Conservation (phyloP, 2,888 invertebrate species). For the Drosophila suboccidentalis region DNA sequence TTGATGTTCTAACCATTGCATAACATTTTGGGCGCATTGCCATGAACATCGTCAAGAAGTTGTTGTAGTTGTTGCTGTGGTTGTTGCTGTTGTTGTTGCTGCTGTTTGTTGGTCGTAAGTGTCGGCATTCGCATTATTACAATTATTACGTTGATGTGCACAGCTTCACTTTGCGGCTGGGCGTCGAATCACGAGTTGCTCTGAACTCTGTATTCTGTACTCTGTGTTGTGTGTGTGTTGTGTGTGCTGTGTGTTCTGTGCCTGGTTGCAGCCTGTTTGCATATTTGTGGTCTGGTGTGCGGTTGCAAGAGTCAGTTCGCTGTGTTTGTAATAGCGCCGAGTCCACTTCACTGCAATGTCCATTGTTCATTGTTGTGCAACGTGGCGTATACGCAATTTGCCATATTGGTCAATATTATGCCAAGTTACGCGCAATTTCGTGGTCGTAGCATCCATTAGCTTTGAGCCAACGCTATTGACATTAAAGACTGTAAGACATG, state of each 20-base stretch:
- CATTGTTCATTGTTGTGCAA: slow-evolving; percentile 56
- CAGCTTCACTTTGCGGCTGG: slow-evolving; percentile 52
- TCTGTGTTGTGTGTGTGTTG: neutral
- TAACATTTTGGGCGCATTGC: slow-evolving; percentile 43
- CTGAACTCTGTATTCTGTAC: neutral
- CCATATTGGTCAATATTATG: slow-evolving; percentile 76
- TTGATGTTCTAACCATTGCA: slow-evolving; percentile 27
- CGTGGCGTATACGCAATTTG: slow-evolving; percentile 72
- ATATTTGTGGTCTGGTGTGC: slow-evolving; percentile 63
- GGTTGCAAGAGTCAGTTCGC: slow-evolving; percentile 54
- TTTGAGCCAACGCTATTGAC: slow-evolving; percentile 47
- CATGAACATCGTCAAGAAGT: slow-evolving; percentile 28
- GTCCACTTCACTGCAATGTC: slow-evolving; percentile 16
- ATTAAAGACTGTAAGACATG: slow-evolving; percentile 18
- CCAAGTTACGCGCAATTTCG: slow-evolving; percentile 78
- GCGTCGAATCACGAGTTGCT: neutral
- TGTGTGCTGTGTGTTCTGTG: neutral
- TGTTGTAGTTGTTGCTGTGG: slow-evolving; percentile 18
- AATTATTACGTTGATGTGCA: slow-evolving; percentile 79
- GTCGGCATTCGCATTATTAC: slow-evolving; percentile 77
- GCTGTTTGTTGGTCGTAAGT: slow-evolving; percentile 64
- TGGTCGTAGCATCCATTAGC: slow-evolving; percentile 66
- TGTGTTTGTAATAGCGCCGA: slow-evolving; percentile 35
- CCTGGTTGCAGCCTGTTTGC: slow-evolving; percentile 51
- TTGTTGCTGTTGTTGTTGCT: slow-evolving; percentile 30